Conservation (phyloP, 2,888 invertebrate species). For the Patella pellucida region DNA sequence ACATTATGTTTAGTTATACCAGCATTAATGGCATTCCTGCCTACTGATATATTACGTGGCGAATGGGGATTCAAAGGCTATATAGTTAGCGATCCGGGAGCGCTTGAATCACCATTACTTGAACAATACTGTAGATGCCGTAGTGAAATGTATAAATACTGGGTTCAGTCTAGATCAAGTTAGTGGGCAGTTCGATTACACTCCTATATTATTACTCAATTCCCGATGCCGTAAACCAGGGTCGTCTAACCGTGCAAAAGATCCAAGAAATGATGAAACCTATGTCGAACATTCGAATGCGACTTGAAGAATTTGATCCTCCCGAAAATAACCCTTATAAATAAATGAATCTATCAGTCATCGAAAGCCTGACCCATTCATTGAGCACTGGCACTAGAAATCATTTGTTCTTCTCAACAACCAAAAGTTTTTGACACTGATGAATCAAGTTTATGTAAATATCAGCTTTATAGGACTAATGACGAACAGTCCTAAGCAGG, state of each 20-base stretch:
- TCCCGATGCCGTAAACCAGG: constrained; percentile 46
- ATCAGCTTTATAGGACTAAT: constrained; percentile 61
- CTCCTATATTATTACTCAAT: constrained; percentile 22
- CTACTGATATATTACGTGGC: constrained; percentile 50
- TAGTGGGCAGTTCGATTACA: constrained; percentile 30
- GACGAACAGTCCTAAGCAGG: constrained; percentile 53
- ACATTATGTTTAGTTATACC: constrained; percentile 64
- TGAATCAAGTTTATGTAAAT: not conserved
- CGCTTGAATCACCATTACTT: constrained; percentile 50
- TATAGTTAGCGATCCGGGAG: constrained; percentile 59
- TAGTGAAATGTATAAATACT: constrained; percentile 32
- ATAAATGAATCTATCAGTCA: constrained; percentile 37
- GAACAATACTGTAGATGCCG: constrained; percentile 38
- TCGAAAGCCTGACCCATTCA: constrained; percentile 48
- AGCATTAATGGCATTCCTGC: constrained; percentile 63
- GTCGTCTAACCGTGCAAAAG: constrained; percentile 26
- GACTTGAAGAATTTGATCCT: constrained; percentile 41
- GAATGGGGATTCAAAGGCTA: constrained; percentile 61
- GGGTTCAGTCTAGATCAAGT: constrained; percentile 54
- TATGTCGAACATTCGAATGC: constrained; percentile 35
- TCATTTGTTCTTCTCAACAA: constrained; percentile 55
- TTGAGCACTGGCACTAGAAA: constrained; percentile 38
- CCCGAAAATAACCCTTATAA: constrained; percentile 48
- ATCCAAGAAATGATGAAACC: constrained; percentile 30
- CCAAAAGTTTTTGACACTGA: constrained; percentile 34